phyloP scores from a whole-genome alignment of 23 tunicate species.

The Styela plicata region DNA sequence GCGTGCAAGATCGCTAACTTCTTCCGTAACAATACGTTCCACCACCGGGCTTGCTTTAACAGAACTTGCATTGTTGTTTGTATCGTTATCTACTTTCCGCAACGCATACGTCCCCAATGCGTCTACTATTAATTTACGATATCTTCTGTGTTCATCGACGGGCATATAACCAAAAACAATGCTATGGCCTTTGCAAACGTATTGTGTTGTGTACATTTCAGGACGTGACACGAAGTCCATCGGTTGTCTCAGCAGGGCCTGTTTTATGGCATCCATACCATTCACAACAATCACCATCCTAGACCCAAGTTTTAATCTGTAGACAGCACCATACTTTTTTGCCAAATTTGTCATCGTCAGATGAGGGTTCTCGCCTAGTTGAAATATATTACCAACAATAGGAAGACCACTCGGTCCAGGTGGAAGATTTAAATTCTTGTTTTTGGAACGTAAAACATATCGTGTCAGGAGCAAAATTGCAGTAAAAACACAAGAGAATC shows the following conservation, averaged over 20 bases:
- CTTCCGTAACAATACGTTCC: conserved; percentile 11
- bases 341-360: conserved; percentile 54
- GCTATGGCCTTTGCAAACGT: conserved; percentile 38
- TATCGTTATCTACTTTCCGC: not conserved
- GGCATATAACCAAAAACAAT: conserved; percentile 34
- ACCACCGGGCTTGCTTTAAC: conserved; percentile 3
- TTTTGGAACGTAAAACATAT: conserved; percentile 29
- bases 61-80: not conserved
- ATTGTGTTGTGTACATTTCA: conserved; percentile 1
- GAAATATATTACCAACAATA: conserved; percentile 50
- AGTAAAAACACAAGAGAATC: conserved; percentile 14
- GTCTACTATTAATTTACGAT: conserved; percentile 29
- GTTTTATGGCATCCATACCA: conserved; percentile 52
- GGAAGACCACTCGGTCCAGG: conserved; percentile 48
- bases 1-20: conserved; percentile 10
- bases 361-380: conserved; percentile 46
- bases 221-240: conserved; percentile 49
- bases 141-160: conserved; percentile 33
- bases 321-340: conserved; percentile 48
- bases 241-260: conserved; percentile 37
- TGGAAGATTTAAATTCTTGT: not conserved
- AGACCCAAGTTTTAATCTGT: conserved; percentile 55
- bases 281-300: conserved; percentile 47
- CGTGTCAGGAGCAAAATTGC: not conserved
- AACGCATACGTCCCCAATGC: conserved; percentile 45